Evolutionary conservation across 2,113 vertebrate species (phyloP).

Genomic region (Rhynchopsitta pachyrhyncha): DNA sequence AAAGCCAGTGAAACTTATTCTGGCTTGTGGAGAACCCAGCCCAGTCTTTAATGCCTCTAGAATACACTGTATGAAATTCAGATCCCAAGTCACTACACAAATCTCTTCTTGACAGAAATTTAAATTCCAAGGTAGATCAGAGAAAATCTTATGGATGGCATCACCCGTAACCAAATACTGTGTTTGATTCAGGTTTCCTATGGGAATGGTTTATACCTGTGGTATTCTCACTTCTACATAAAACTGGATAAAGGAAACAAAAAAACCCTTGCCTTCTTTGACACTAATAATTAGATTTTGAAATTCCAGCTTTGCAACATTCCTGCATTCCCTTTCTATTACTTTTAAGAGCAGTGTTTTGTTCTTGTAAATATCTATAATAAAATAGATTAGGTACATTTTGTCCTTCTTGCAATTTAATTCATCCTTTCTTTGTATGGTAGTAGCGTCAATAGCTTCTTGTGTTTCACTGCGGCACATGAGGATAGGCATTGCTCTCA

Average conservation of each 20-base stretch:
- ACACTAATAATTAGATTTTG: neutral
- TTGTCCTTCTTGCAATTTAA: neutral
- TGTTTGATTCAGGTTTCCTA: neutral
- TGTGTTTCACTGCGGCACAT: accelerated
- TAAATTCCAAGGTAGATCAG: neutral
- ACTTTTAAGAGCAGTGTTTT: neutral
- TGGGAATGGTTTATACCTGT: neutral
- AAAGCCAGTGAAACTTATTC: too few relatives aligned
- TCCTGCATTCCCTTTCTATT: accelerated
- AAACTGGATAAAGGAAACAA: neutral
- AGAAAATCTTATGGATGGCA: neutral
- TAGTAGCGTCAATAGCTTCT: neutral
- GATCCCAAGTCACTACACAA: neutral
- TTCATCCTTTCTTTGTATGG: neutral
- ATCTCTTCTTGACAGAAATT: neutral
- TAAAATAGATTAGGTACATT: neutral
- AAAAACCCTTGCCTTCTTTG: neutral
- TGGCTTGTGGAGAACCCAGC: neutral
- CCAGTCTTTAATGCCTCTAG: neutral
- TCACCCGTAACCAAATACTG: neutral
- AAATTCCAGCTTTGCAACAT: neutral
- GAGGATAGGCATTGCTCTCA: neutral
- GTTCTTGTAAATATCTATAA: neutral
- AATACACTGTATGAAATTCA: neutral
- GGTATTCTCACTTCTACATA: neutral